Evolutionary conservation across 2,888 invertebrate species (phyloP).

Genomic region (Orthonychiurus folsomi): DNA sequence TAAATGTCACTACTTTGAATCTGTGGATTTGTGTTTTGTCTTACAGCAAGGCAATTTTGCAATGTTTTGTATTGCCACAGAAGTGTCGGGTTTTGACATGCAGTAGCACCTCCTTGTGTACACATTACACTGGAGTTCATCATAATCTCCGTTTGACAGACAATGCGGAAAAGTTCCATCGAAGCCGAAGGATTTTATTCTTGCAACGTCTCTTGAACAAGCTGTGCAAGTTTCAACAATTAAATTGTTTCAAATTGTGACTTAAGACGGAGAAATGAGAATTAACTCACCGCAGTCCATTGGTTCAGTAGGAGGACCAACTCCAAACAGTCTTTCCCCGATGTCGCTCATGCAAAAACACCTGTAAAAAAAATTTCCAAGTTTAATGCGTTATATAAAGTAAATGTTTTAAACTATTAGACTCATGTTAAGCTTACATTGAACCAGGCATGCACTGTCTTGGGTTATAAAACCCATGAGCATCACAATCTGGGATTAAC

Average conservation of each 20-base stretch:
- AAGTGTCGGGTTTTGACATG: constrained; percentile 18
- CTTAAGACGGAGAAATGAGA: no score
- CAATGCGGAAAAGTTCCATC: constrained; percentile 50
- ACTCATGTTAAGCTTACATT: constrained; percentile 49
- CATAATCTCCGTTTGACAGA: constrained; percentile 57
- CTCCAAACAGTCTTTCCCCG: constrained; percentile 60
- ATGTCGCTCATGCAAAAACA: constrained; percentile 47
- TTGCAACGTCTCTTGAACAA: constrained; percentile 34
- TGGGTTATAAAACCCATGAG: constrained; percentile 53
- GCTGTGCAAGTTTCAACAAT: constrained; percentile 22
- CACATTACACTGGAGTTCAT: constrained; percentile 57
- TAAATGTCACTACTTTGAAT: no score
- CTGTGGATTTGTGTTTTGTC: no score
- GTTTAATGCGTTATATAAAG: neutral
- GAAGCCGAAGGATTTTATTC: constrained; percentile 25
- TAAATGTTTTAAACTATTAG: neutral
- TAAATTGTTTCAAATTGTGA: no score
- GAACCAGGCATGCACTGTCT: constrained; percentile 58
- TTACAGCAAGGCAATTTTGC: constrained; percentile 32
- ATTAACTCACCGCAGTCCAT: constrained; percentile 60
- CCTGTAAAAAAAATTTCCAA: constrained; percentile 30
- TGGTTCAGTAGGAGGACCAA: constrained; percentile 44
- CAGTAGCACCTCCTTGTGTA: constrained; percentile 52
- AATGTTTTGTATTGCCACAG: constrained; percentile 20
- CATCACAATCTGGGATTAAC: constrained; percentile 54